Conservation (phyloP, 2,797 vertebrate genomes). For the Neoniphon sammara region DNA sequence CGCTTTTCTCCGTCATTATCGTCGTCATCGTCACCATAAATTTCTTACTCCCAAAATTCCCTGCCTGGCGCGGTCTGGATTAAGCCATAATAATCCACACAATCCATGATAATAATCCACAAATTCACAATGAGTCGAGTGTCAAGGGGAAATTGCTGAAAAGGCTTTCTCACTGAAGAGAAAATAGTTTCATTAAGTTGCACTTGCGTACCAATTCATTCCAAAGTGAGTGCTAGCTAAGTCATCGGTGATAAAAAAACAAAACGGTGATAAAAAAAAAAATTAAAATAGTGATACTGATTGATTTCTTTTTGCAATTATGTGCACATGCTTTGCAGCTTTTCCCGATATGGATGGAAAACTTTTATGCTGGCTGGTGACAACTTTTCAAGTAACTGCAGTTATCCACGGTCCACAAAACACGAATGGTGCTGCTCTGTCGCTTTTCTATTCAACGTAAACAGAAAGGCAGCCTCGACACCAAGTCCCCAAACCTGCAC, state of each 20-base stretch:
- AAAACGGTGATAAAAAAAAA: background rate
- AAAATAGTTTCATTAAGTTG: constrained; percentile 25
- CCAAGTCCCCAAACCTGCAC: background rate
- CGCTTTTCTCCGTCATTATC: constrained; percentile 64
- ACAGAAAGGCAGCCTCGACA: constrained; percentile 14
- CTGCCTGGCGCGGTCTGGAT: constrained; percentile 37
- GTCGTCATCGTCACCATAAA: background rate
- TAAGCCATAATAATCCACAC: constrained; percentile 48
- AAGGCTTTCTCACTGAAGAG: background rate
- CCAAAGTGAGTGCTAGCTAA: background rate
- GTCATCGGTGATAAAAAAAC: constrained; percentile 7
- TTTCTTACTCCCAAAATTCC: constrained; percentile 54
- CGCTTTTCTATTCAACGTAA: constrained; percentile 3
- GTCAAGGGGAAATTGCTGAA: background rate
- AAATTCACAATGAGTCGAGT: constrained; percentile 29
- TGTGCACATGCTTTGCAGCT: constrained; percentile 22
- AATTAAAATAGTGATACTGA: background rate
- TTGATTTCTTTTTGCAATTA: background rate
- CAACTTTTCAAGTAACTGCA: constrained; percentile 42
- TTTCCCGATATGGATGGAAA: constrained; percentile 7
- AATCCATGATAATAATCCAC: constrained; percentile 74
- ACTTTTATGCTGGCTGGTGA: constrained; percentile 34
- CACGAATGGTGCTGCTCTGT: constrained; percentile 29
- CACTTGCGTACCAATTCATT: constrained; percentile 42
- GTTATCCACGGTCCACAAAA: constrained; percentile 50